These are phyloP conservation scores for Zosterops borbonicus DNA, from an alignment of 2,113 vertebrate genomes.

Conservation along the genomic window DNA sequence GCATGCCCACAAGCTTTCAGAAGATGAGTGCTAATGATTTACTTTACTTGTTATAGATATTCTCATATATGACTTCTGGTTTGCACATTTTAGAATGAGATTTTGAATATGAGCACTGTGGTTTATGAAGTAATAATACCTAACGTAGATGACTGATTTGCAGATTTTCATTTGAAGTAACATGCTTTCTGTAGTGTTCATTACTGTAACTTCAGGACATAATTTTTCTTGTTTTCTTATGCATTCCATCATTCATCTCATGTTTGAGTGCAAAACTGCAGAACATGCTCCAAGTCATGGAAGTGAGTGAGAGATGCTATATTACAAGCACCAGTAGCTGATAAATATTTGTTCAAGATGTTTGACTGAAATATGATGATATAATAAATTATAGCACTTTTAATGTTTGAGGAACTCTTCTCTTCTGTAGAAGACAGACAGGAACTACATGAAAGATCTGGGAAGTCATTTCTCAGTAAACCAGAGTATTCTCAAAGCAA, in stretches of 20 bases:
- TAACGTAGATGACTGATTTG: neutral
- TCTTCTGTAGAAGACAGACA: neutral
- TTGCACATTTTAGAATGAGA: neutral
- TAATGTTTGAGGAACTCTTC: neutral
- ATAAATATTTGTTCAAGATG: neutral
- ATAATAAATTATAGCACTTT: neutral
- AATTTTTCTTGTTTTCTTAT: neutral
- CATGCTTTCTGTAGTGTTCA: neutral
- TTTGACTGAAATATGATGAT: neutral
- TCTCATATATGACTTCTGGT: neutral
- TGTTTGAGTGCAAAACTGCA: neutral
- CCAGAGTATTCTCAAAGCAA: neutral
- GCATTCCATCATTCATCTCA: neutral
- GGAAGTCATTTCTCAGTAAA: neutral
- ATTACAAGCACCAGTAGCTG: neutral
- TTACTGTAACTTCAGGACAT: neutral
- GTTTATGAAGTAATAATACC: neutral
- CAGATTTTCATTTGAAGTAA: neutral
- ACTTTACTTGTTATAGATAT: neutral
- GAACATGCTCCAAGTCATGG: neutral
- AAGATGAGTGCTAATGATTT: neutral
- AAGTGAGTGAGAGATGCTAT: neutral
- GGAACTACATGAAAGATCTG: neutral
- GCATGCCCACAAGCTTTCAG: neutral
- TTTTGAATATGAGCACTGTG: neutral